Percentiles rank a stretch among this genome's conserved stretches.
These are phyloP conservation scores for Sarcophaga subvicina DNA, from an alignment of 2,888 invertebrate species.

Conservation along the genomic window DNA sequence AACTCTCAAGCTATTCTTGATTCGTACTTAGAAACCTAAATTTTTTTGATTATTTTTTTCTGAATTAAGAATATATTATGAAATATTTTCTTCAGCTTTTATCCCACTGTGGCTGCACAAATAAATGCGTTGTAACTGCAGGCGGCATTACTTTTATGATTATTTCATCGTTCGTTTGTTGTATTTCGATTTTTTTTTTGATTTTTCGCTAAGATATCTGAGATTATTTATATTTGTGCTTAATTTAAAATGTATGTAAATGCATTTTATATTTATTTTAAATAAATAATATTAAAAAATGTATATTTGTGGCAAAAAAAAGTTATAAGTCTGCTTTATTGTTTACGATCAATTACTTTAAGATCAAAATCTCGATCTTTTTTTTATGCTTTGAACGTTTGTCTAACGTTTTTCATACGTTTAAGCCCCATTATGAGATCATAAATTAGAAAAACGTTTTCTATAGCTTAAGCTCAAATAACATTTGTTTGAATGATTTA, in stretches of 20 bases:
- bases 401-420: slow-evolving; percentile 13
- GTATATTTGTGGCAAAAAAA: neutral
- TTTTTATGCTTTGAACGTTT: slow-evolving; percentile 10
- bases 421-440: slow-evolving; percentile 55
- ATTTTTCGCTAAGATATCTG: too few species aligned
- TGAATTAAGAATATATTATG: too few species aligned
- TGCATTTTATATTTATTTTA: neutral
- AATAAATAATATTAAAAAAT: slow-evolving; percentile 20
- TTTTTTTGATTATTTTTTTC: too few species aligned
- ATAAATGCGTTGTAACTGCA: slow-evolving; percentile 1
- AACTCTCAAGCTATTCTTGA: too few species aligned
- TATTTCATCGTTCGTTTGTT: neutral
- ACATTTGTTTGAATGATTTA: slow-evolving; percentile 46
- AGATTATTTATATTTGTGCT: neutral
- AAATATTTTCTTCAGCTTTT: neutral
- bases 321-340: slow-evolving; percentile 44
- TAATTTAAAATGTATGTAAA: slow-evolving; percentile 41
- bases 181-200: neutral
- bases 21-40: too few species aligned
- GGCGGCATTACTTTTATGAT: slow-evolving; percentile 35
- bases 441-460: slow-evolving; percentile 38
- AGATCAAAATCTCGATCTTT: slow-evolving; percentile 54
- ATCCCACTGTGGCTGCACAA: neutral
- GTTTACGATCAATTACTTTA: slow-evolving; percentile 61
- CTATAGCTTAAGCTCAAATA: slow-evolving; percentile 12